Percentiles rank a stretch among this genome's conserved stretches.
Evolutionary conservation across 1,140 invertebrate genomes (phyloP).

Genomic region (Archegozetes longisetosus): DNA sequence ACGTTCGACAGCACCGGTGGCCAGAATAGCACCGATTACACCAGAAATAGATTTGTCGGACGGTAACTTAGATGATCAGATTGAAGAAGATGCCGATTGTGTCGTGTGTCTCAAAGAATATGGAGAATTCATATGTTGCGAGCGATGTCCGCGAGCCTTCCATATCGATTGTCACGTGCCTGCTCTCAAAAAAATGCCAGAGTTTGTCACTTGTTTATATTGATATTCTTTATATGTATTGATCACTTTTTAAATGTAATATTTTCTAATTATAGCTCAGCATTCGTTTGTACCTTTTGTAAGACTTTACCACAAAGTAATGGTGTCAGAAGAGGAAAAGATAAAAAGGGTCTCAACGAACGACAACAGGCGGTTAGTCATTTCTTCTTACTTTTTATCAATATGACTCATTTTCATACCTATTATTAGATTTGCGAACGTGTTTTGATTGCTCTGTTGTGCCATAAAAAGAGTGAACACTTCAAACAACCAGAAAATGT

Average conservation of each 20-base stretch:
- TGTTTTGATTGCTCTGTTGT: not conserved
- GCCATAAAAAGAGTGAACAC: not conserved
- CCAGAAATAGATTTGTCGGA: not conserved
- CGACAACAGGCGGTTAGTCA: not conserved
- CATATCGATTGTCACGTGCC: not conserved
- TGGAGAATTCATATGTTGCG: not conserved
- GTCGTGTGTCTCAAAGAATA: not conserved
- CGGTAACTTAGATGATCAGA: not conserved
- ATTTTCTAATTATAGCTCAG: not conserved
- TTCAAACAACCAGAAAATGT: not conserved
- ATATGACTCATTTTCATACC: too few relatives aligned
- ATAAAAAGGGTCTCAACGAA: not conserved
- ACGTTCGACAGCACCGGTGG: not conserved
- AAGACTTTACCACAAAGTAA: not conserved
- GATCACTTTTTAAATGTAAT: not conserved
- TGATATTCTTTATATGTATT: not conserved
- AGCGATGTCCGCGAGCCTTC: not conserved
- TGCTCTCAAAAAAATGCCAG: not conserved
- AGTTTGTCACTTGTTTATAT: not conserved
- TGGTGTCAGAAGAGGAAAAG: not conserved
- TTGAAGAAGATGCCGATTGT: not conserved
- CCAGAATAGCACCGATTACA: not conserved
- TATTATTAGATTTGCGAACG: not conserved
- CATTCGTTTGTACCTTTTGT: not conserved
- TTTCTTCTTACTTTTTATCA: too few relatives aligned